These are phyloP conservation scores for Hermatobates lingyangjiaoensis DNA, from an alignment of 1,140 invertebrate species.

Conservation along the genomic window DNA sequence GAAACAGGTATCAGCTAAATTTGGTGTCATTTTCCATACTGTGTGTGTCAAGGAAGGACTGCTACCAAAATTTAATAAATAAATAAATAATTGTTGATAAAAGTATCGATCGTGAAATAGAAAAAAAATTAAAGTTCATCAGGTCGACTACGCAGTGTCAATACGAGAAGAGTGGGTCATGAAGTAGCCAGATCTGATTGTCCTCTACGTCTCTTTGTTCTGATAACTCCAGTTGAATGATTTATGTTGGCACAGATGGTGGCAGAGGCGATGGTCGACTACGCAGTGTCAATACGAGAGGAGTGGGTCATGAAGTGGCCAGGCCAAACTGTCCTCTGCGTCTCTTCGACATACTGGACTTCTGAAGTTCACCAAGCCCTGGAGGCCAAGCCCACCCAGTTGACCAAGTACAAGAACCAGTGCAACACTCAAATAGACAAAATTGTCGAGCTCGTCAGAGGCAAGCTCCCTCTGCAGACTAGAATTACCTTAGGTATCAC, in stretches of 20 bases:
- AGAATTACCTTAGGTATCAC: constrained; percentile 75
- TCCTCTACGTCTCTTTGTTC: constrained; percentile 69
- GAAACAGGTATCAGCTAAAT: too few relatives aligned
- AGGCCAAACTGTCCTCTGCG: constrained; percentile 71
- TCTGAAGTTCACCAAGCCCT: constrained; percentile 58
- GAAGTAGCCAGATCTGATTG: constrained; percentile 71
- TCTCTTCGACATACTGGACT: constrained; percentile 79
- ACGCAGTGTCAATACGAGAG: constrained; percentile 38
- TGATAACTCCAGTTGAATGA: neutral
- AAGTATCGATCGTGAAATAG: too few relatives aligned
- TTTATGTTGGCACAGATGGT: constrained; percentile 25
- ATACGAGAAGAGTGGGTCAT: constrained; percentile 62
- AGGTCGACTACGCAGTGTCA: constrained; percentile 42
- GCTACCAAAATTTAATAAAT: too few relatives aligned
- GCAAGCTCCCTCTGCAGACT: constrained; percentile 70
- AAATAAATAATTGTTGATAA: too few relatives aligned
- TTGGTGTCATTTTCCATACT: too few relatives aligned
- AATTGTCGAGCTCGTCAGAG: constrained; percentile 71
- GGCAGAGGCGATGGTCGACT: constrained; percentile 37
- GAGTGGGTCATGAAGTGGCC: constrained; percentile 79
- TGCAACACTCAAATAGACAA: constrained; percentile 56
- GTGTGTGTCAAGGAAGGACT: too few relatives aligned
- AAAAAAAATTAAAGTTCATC: too few relatives aligned
- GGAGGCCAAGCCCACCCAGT: constrained; percentile 27
- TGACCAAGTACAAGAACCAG: constrained; percentile 32